A percentile compares a stretch with the other conserved stretches of the same genome.
phyloP scores from a whole-genome alignment of 23 tunicate genomes.

The Phallusia fumigata region DNA sequence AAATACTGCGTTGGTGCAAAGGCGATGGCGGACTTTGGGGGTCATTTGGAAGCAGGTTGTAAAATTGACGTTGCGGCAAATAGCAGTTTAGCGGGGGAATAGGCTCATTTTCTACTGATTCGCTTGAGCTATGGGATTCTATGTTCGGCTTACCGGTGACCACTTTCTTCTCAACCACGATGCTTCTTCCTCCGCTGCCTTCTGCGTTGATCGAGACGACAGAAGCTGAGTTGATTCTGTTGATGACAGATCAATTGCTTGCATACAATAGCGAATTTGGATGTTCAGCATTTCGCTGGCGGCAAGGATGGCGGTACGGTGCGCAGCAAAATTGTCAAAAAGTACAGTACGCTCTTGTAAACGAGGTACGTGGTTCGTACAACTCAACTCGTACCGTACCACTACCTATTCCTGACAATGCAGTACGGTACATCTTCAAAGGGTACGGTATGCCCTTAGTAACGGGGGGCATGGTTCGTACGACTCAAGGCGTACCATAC shows the following conservation, averaged over 20 bases:
- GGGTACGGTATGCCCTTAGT: too few species aligned
- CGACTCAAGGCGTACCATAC: too few species aligned
- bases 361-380: too few species aligned
- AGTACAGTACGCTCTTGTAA: too few species aligned
- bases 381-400: too few species aligned
- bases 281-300: too few species aligned
- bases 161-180: conserved; percentile 1
- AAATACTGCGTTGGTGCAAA: not conserved
- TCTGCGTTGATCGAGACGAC: not conserved
- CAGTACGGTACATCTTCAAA: too few species aligned
- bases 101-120: not conserved
- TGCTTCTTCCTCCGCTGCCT: not conserved
- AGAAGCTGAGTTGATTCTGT: not conserved
- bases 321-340: too few species aligned
- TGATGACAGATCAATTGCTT: not conserved
- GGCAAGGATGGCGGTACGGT: too few species aligned
- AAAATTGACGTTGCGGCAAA: not conserved
- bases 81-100: not conserved
- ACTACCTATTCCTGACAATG: too few species aligned
- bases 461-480: too few species aligned
- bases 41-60: conserved; percentile 24
- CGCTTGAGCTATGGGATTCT: not conserved
- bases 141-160: conserved; percentile 30
- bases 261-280: too few species aligned
- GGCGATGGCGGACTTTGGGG: not conserved